These are phyloP conservation scores for Archaeoteleia sp. DNA, from an alignment of 2,888 invertebrate species.

Conservation along the genomic window DNA sequence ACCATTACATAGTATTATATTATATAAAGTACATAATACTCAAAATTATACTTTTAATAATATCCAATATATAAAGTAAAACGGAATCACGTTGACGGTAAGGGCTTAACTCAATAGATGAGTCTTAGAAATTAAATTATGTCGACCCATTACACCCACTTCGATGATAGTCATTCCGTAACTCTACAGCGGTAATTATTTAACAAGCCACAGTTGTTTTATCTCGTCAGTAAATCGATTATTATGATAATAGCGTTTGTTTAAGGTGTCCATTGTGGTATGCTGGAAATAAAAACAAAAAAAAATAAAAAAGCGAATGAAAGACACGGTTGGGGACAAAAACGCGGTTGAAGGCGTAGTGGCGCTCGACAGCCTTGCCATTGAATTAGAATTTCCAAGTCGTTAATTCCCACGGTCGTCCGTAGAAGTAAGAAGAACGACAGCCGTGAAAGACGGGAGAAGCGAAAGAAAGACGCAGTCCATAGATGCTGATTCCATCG, in stretches of 20 bases:
- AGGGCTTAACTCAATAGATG: no score
- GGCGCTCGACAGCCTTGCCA: slow-evolving; percentile 61
- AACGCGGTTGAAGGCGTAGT: slow-evolving; percentile 21
- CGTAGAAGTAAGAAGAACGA: slow-evolving; percentile 24
- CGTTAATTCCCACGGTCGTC: slow-evolving; percentile 61
- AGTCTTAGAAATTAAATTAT: no score
- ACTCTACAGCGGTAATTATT: no score
- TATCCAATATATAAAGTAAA: no score
- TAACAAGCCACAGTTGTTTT: no score
- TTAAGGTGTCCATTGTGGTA: slow-evolving; percentile 24
- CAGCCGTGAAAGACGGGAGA: slow-evolving; percentile 10
- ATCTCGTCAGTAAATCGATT: no score
- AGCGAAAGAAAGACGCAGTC: slow-evolving; percentile 25
- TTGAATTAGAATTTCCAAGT: slow-evolving; percentile 68
- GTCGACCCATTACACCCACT: no score
- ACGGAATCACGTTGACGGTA: no score
- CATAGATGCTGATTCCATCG: slow-evolving; percentile 1
- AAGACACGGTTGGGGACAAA: slow-evolving; percentile 25
- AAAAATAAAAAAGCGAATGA: slow-evolving; percentile 13
- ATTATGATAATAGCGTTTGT: slow-evolving; percentile 21
- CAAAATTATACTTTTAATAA: no score
- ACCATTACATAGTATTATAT: no score
- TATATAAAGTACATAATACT: no score
- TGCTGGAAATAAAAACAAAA: slow-evolving; percentile 8
- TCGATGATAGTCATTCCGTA: no score